These are phyloP conservation scores for Drosophila mayaguana DNA, from an alignment of 2,888 invertebrate species.

Conservation along the genomic window DNA sequence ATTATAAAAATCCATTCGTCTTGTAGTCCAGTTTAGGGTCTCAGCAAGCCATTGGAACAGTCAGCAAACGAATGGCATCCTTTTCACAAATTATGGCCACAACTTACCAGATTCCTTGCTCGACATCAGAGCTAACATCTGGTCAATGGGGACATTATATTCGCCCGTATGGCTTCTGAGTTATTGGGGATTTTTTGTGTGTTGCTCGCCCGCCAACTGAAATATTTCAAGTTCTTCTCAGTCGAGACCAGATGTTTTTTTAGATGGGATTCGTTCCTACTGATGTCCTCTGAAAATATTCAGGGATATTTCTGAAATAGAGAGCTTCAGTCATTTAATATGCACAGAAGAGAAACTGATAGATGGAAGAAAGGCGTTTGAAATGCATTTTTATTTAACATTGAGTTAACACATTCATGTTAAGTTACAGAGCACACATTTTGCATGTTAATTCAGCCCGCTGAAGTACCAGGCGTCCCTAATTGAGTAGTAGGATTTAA, in stretches of 20 bases:
- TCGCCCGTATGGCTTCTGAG: not conserved
- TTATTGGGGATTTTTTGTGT: not conserved
- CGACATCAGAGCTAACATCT: not conserved
- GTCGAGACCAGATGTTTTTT: not conserved
- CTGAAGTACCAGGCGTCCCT: not conserved
- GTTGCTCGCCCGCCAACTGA: not conserved
- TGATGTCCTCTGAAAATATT: not conserved
- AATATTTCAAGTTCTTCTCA: not conserved
- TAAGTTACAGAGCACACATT: not conserved
- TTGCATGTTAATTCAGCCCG: not conserved
- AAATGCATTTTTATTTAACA: too few relatives aligned
- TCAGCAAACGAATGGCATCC: not conserved
- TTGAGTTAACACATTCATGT: too few relatives aligned
- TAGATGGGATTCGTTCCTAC: not conserved
- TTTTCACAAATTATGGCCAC: slow-evolving; percentile 1
- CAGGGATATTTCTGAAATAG: not conserved
- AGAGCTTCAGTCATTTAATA: too few relatives aligned
- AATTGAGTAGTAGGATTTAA: not conserved
- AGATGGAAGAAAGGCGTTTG: too few relatives aligned
- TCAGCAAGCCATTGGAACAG: not conserved
- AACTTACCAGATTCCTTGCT: not conserved
- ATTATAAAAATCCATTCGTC: not conserved
- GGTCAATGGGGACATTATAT: not conserved
- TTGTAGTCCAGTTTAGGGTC: not conserved
- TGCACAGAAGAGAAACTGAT: too few relatives aligned